Evolutionary conservation across 2,113 vertebrate species (phyloP).

Genomic region (Chamaetylas fuelleborni): DNA sequence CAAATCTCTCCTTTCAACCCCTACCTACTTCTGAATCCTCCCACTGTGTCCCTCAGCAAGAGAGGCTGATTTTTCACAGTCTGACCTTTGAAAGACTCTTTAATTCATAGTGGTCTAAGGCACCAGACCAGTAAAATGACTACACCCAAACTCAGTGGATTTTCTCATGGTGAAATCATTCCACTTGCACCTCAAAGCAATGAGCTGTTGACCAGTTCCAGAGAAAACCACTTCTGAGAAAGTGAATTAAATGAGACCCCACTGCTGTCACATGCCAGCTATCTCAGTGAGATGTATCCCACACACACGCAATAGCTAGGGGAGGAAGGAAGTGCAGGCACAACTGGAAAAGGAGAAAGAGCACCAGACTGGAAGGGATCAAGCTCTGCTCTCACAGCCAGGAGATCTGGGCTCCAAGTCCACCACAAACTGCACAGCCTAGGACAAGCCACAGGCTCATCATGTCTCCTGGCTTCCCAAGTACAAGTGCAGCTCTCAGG

Average conservation of each 20-base stretch:
- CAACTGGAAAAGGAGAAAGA: background rate
- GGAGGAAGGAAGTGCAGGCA: background rate
- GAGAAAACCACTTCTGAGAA: background rate
- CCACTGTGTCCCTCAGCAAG: background rate
- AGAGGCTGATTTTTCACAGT: background rate
- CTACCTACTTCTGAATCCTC: background rate
- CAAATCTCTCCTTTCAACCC: background rate
- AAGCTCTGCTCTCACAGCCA: background rate
- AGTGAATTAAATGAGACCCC: background rate
- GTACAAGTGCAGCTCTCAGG: rapidly evolving
- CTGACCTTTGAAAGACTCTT: background rate
- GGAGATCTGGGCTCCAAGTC: background rate
- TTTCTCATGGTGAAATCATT: background rate
- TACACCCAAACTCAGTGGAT: background rate
- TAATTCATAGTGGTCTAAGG: background rate
- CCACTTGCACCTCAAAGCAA: background rate
- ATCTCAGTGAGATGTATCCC: background rate
- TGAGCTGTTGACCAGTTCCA: background rate
- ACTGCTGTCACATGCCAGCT: background rate
- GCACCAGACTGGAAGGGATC: background rate
- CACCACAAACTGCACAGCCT: background rate
- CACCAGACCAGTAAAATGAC: background rate
- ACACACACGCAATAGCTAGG: background rate
- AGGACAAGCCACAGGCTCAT: background rate
- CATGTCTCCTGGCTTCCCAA: background rate